A percentile compares a stretch with the other conserved stretches of the same genome.
phyloP scores from a whole-genome alignment of 2,888 invertebrate genomes.

The Andrena camellia region DNA sequence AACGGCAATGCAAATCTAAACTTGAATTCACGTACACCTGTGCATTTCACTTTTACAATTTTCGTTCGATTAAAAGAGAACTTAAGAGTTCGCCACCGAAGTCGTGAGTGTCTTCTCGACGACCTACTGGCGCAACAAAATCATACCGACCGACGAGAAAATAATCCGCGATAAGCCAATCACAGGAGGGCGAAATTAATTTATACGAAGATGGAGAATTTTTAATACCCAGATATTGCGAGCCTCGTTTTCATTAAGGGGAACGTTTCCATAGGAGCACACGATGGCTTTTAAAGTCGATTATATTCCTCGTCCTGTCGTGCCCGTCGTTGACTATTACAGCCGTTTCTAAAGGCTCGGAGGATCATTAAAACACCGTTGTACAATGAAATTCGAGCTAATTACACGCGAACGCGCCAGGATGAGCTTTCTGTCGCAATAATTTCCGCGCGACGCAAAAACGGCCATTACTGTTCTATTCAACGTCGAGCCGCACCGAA shows the following conservation, averaged over 20 bases:
- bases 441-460: background rate
- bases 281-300: background rate
- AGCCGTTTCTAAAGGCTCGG: background rate
- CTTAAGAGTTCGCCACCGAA: background rate
- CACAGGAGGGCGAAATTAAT: background rate
- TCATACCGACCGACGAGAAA: background rate
- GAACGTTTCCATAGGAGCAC: background rate
- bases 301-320: background rate
- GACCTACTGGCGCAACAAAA: background rate
- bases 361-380: slow-evolving; percentile 24
- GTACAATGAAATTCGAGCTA: slow-evolving; percentile 42
- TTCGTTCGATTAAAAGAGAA: too few species aligned
- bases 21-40: too few species aligned
- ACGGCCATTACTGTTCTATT: background rate
- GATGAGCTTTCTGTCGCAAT: slow-evolving; percentile 29
- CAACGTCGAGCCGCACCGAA: background rate
- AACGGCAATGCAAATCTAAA: too few species aligned
- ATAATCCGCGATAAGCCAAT: background rate
- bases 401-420: slow-evolving; percentile 26
- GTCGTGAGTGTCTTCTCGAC: background rate
- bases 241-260: background rate
- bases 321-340: slow-evolving; percentile 33
- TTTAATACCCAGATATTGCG: background rate
- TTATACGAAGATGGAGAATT: background rate
- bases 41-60: too few species aligned